Base-by-base conservation (phyloP, 2,113 vertebrate species). In the Shinisaurus crocodilurus region DNA sequence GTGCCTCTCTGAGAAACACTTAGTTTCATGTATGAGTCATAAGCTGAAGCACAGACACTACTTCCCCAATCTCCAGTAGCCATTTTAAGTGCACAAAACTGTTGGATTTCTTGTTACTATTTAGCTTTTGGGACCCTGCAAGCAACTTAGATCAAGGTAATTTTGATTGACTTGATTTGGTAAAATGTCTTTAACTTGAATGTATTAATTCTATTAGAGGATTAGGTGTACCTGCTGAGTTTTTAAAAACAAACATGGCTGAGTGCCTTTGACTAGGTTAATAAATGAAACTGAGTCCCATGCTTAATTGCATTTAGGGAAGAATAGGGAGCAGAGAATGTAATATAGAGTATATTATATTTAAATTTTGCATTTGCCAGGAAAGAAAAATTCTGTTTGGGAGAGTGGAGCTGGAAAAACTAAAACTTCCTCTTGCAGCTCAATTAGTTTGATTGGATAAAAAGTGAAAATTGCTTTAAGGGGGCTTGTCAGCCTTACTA, bases 11-110 rank as follows among this genome's bases (percentile, higher is more conserved):
- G 94, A 96, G 95, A 96, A 95, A 95, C 95, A 96, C 96, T 96
- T 95, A 92, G 96, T 97, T 96, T 97, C 96, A 96, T 94, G 95
- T 96, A 96, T 97, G 97, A 97, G 91, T 97, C 97, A 97, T 96
- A 96, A 96, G 96, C 97, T 89, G 94, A 96, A 95, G 96, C 97
- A 94, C 95, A 96, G 95, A 95, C 96, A 97, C 96, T 95, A 96
- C 97, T 97, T 97, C 97, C 97, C 95, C 94, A 96, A 96, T 96
- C 97, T 94, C 80, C 94, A 96, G 97, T 95, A 96, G 97, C 97
- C 97, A 97, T 97, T 97, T 97, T 97, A 97, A 91, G 93, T 96
- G 96, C 95, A 94, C 91, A 94, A 88, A 94, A 95, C 95, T 95
- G 95, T 90, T 93, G 95, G 92, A 72, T 94, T 93, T 93, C 95